Evolutionary conservation across 2,797 vertebrate species (phyloP).

Genomic region (Acomys russatus): DNA sequence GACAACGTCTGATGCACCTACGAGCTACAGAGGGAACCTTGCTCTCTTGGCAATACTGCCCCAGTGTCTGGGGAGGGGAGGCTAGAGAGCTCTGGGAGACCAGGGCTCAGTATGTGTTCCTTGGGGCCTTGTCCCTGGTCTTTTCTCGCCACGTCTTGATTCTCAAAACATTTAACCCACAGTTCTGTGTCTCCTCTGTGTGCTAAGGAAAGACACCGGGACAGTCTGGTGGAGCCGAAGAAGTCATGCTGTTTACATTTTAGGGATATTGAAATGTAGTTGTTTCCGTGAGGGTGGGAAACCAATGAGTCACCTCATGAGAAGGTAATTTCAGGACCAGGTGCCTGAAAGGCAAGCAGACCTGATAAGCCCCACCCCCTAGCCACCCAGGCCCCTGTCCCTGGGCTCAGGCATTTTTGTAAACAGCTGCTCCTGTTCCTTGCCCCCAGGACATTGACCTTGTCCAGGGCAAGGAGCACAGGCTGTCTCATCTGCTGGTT

Average conservation of each 20-base stretch:
- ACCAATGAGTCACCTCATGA: too few relatives aligned
- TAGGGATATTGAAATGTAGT: not conserved
- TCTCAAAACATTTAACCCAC: not conserved
- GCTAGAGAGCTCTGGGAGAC: not conserved
- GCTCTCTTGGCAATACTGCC: not conserved
- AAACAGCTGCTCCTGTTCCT: not conserved
- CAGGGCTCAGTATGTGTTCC: not conserved
- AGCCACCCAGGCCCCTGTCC: too few relatives aligned
- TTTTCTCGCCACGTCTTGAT: not conserved
- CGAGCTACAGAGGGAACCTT: not conserved
- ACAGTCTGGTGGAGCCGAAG: fast-evolving
- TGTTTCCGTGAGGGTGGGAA: not conserved
- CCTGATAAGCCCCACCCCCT: too few relatives aligned
- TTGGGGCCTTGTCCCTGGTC: not conserved
- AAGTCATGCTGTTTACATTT: not conserved
- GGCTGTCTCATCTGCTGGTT: not conserved
- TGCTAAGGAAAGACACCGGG: not conserved
- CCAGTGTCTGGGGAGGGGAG: not conserved
- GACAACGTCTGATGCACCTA: not conserved
- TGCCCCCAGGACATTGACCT: not conserved
- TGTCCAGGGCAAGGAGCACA: not conserved
- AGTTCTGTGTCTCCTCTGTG: not conserved
- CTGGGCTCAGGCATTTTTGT: fast-evolving
- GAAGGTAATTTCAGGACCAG: not conserved
- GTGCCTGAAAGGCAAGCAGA: fast-evolving